These are phyloP conservation scores for Aplodontia rufa DNA, from an alignment of 2,113 vertebrate genomes.

Conservation along the genomic window DNA sequence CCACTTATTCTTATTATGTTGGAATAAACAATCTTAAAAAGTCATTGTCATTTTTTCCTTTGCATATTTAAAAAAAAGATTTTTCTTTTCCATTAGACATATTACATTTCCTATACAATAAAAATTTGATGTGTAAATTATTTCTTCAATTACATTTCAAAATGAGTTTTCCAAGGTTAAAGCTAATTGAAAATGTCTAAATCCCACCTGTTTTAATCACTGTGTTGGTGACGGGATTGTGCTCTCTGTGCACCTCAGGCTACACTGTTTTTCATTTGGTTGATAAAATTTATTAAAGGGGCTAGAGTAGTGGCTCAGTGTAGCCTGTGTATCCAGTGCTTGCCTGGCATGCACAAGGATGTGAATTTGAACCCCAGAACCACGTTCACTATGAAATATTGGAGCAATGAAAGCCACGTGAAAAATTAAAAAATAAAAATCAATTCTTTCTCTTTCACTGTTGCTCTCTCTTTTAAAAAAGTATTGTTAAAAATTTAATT, in stretches of 20 bases:
- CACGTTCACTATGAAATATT: too few relatives aligned
- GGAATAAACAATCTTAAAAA: neutral
- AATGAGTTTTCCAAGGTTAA: neutral
- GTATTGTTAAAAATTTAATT: too few relatives aligned
- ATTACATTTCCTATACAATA: neutral
- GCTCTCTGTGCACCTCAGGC: neutral
- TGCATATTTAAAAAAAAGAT: neutral
- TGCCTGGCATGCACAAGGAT: too few relatives aligned
- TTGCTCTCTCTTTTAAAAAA: too few relatives aligned
- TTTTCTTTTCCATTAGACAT: neutral
- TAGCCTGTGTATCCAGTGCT: too few relatives aligned
- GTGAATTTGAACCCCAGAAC: too few relatives aligned
- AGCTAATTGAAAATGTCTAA: neutral
- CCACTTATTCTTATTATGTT: too few relatives aligned
- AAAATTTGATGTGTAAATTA: neutral
- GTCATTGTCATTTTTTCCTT: neutral
- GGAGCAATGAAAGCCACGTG: too few relatives aligned
- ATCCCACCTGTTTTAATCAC: neutral
- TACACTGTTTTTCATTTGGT: neutral
- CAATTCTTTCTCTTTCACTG: too few relatives aligned
- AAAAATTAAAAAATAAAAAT: too few relatives aligned
- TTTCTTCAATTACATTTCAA: neutral
- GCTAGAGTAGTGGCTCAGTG: too few relatives aligned
- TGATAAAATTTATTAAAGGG: neutral
- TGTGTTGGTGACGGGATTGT: neutral